Evolutionary conservation across 2,888 invertebrate genomes (phyloP).

Genomic region (Archips crataeganus): DNA sequence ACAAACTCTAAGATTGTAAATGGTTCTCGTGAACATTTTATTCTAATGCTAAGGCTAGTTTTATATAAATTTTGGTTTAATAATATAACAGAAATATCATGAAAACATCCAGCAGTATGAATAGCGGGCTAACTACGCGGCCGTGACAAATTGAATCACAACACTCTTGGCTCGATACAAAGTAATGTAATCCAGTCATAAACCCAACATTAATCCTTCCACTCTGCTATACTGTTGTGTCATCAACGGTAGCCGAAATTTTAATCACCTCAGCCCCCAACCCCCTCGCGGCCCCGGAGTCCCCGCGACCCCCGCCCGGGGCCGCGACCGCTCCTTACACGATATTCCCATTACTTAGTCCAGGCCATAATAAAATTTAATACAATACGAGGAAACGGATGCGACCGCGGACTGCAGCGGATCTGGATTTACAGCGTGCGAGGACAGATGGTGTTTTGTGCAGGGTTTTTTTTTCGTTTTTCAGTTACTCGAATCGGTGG

Average conservation of each 20-base stretch:
- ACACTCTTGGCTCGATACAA: slow-evolving; percentile 62
- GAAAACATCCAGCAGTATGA: not conserved
- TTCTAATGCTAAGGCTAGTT: too few species aligned
- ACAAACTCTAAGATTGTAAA: too few species aligned
- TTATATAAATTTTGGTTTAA: too few species aligned
- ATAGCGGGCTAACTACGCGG: slow-evolving; percentile 15
- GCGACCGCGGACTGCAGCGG: slow-evolving; percentile 43
- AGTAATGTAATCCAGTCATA: slow-evolving; percentile 82
- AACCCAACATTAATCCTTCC: slow-evolving; percentile 81
- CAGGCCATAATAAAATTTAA: slow-evolving; percentile 86
- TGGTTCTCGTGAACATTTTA: too few species aligned
- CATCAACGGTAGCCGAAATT: slow-evolving; percentile 84
- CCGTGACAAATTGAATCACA: slow-evolving; percentile 65
- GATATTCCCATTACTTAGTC: slow-evolving; percentile 87
- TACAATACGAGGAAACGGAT: slow-evolving; percentile 81
- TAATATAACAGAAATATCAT: too few species aligned
- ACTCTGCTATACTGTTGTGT: slow-evolving; percentile 78
- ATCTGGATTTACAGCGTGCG: slow-evolving; percentile 46
- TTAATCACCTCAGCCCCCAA: slow-evolving; percentile 74
- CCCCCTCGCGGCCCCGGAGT: slow-evolving; percentile 44
- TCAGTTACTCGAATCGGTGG: not conserved
- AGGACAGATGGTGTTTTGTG: slow-evolving; percentile 66
- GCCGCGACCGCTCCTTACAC: slow-evolving; percentile 84
- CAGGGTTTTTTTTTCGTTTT: slow-evolving; percentile 47
- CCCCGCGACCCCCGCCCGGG: slow-evolving; percentile 60